A percentile compares a stretch with the other conserved stretches of the same genome.
phyloP scores from a whole-genome alignment of 2,888 invertebrate genomes.

The Stomorhina lunata region DNA sequence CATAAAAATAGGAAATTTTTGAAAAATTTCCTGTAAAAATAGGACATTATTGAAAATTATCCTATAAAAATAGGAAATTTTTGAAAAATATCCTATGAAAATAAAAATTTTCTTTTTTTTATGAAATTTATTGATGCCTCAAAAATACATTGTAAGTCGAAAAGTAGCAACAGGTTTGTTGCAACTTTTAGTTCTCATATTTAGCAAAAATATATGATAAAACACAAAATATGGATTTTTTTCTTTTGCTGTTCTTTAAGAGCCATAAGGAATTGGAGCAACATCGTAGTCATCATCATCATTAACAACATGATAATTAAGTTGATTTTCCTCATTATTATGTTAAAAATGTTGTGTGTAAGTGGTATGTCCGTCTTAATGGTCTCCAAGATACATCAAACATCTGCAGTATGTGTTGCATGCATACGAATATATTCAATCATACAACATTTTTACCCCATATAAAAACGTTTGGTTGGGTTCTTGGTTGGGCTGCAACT shows the following conservation, averaged over 20 bases:
- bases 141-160: no score
- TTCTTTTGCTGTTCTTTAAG: slow-evolving; percentile 23
- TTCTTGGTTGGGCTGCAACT: slow-evolving; percentile 36
- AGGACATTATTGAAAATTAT: no score
- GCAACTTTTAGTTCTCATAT: no score
- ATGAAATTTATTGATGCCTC: no score
- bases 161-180: slow-evolving; percentile 47
- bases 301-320: neutral
- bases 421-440: neutral
- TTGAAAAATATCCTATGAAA: no score
- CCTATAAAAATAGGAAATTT: no score
- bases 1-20: no score
- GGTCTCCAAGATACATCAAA: neutral
- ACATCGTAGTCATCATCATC: slow-evolving; percentile 36
- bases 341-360: neutral
- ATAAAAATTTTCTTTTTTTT: no score
- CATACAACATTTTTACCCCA: slow-evolving; percentile 17
- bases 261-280: slow-evolving; percentile 55
- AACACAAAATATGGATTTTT: no score
- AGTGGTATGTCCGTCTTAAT: neutral
- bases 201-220: no score
- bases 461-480: slow-evolving; percentile 32
- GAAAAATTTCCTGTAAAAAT: no score
- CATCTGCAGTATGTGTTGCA: slow-evolving; percentile 22
- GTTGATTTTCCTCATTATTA: neutral